Evolutionary conservation across 2,888 invertebrate species (phyloP).

Genomic region (Lasioglossum marginatum): DNA sequence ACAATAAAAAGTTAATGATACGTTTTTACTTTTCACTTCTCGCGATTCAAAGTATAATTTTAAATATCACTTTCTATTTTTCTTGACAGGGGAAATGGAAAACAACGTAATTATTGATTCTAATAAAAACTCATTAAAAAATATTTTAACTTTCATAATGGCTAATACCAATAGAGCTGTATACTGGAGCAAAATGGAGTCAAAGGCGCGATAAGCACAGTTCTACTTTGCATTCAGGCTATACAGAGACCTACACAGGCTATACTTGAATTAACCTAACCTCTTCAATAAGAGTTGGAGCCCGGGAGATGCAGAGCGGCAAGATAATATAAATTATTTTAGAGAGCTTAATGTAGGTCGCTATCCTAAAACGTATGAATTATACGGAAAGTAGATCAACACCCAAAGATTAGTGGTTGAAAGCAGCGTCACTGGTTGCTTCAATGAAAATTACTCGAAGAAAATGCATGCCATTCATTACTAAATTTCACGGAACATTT

Average conservation of each 20-base stretch:
- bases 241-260: no score
- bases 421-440: slow-evolving; percentile 6
- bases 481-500: background rate
- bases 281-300: background rate
- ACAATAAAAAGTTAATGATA: background rate
- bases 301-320: background rate
- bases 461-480: slow-evolving; percentile 1
- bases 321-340: slow-evolving; percentile 20
- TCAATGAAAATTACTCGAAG: slow-evolving; percentile 10
- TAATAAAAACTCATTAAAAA: background rate
- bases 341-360: slow-evolving; percentile 11
- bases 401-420: slow-evolving; percentile 1
- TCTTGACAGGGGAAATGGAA: background rate
- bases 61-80: background rate
- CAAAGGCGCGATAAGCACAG: slow-evolving; percentile 8
- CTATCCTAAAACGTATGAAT: slow-evolving; percentile 18
- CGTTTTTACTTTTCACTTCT: background rate
- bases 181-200: background rate
- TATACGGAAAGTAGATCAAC: slow-evolving; percentile 5
- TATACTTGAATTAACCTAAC: slow-evolving; percentile 3
- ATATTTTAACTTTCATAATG: background rate
- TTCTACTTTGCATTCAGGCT: slow-evolving; percentile 2
- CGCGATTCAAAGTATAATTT: background rate
- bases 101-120: background rate
- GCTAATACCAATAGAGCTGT: background rate